Percentiles rank a stretch among this genome's conserved stretches.
phyloP scores from a whole-genome alignment of 2,113 vertebrate genomes.

The Rostratula benghalensis region DNA sequence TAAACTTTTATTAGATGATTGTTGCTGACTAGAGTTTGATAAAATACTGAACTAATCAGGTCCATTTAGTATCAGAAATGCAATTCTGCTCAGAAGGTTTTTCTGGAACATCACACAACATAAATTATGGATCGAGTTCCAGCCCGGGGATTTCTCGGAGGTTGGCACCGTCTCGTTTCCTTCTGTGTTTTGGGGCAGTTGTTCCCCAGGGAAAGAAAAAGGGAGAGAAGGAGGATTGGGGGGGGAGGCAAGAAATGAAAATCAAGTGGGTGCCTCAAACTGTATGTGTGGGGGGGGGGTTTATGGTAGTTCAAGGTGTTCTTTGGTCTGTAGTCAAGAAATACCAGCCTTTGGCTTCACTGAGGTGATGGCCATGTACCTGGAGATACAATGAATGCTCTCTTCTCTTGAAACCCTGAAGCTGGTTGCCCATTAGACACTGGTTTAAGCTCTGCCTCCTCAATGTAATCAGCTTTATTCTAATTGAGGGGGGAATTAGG shows the following conservation, averaged over 20 bases:
- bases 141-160: not conserved
- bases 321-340: too few species aligned
- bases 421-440: too few species aligned
- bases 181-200: not conserved
- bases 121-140: not conserved
- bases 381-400: too few species aligned
- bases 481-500: too few species aligned
- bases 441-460: too few species aligned
- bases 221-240: not conserved
- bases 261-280: not conserved
- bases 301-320: too few species aligned
- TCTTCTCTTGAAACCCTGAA: too few species aligned
- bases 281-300: rapidly evolving
- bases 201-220: not conserved
- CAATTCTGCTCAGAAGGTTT: not conserved
- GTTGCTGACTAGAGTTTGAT: not conserved
- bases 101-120: not conserved
- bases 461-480: too few species aligned
- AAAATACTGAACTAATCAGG: not conserved
- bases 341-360: too few species aligned
- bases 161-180: not conserved
- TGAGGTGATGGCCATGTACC: too few species aligned
- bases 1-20: not conserved
- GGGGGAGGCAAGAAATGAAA: not conserved
- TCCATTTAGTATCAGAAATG: not conserved